These are phyloP conservation scores for Drosophila albomicans DNA, from an alignment of 1,140 invertebrate genomes.

Conservation along the genomic window DNA sequence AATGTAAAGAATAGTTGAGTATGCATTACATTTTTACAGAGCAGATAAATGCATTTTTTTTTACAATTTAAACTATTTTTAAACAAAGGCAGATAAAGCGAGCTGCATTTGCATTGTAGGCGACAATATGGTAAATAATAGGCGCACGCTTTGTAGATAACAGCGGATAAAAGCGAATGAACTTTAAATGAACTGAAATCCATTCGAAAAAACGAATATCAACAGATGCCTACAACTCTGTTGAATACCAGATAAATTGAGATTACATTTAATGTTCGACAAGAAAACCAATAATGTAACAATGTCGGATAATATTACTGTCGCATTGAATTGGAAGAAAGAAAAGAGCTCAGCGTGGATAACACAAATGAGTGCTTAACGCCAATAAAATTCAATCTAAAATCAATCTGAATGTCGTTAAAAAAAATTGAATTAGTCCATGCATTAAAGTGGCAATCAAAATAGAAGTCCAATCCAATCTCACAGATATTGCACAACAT, in stretches of 20 bases:
- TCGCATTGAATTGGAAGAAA: constrained; percentile 13
- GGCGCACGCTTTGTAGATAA: neutral
- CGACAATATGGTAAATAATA: neutral
- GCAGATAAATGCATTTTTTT: neutral
- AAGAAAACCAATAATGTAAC: too few species aligned
- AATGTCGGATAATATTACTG: constrained; percentile 1
- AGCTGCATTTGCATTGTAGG: neutral
- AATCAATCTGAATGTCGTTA: constrained; percentile 18
- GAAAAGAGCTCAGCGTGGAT: constrained; percentile 14
- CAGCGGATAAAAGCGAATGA: constrained; percentile 12
- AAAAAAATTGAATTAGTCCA: constrained; percentile 24
- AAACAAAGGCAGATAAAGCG: neutral
- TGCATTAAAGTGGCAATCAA: constrained; percentile 12
- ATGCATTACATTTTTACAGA: neutral
- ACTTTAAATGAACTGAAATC: neutral
- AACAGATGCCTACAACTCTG: neutral
- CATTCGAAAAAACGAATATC: neutral
- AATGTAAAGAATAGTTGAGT: neutral
- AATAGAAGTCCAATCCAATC: constrained; percentile 20
- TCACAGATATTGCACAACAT: constrained; percentile 22
- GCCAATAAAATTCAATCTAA: constrained; percentile 21
- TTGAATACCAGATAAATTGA: neutral
- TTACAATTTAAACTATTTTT: neutral
- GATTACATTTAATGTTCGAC: neutral
- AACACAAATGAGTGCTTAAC: constrained; percentile 6